phyloP scores from a whole-genome alignment of 2,797 vertebrate species.

The Gymnothorax reevesii region DNA sequence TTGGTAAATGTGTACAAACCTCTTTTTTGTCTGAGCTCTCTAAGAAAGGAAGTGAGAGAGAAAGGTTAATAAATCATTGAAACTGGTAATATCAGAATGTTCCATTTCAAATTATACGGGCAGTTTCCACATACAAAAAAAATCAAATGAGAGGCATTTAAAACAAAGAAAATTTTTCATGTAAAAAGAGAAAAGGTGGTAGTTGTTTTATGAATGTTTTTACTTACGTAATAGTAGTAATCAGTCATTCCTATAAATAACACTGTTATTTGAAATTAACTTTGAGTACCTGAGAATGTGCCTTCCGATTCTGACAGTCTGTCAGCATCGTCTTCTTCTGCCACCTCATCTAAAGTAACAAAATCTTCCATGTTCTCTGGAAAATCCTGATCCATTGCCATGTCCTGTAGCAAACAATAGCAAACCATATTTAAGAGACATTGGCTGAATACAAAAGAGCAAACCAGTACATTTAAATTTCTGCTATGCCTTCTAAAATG shows the following conservation, averaged over 20 bases:
- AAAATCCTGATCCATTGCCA: conserved; percentile 70
- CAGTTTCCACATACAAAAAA: neutral
- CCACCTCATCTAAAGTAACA: conserved; percentile 90
- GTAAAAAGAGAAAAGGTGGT: neutral
- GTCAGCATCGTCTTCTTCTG: conserved; percentile 82
- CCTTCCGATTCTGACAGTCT: conserved; percentile 50
- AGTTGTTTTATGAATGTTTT: neutral
- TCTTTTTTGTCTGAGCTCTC: conserved; percentile 43
- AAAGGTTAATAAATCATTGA: neutral
- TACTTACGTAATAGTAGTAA: neutral
- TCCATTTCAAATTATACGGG: neutral
- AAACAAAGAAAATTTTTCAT: neutral
- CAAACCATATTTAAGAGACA: neutral
- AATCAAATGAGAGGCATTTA: neutral
- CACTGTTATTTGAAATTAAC: neutral
- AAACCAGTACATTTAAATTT: neutral
- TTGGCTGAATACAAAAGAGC: no score
- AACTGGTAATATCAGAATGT: neutral
- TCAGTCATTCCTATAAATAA: neutral
- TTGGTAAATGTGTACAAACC: conserved; percentile 40
- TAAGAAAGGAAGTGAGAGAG: conserved; percentile 24
- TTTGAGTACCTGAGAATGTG: conserved; percentile 41
- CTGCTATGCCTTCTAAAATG: neutral
- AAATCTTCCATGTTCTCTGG: conserved; percentile 92
- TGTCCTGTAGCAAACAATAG: conserved; percentile 44